Conservation (phyloP, 2,113 vertebrate genomes). For the Microtus montanus region DNA sequence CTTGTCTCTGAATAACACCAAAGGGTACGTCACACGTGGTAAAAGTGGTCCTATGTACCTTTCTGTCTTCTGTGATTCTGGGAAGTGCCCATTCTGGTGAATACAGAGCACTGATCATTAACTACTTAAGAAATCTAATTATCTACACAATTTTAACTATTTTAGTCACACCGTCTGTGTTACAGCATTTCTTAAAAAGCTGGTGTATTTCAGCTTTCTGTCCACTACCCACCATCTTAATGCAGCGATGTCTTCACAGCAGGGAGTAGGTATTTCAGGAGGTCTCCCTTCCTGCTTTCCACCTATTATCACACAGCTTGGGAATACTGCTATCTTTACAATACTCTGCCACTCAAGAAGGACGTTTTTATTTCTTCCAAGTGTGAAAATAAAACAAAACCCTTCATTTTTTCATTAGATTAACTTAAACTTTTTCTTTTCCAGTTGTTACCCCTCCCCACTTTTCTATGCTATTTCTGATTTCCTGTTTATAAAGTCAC, state of each 20-base stretch:
- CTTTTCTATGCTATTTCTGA: background rate
- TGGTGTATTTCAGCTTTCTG: background rate
- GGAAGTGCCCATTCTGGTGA: background rate
- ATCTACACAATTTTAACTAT: background rate
- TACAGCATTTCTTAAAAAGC: background rate
- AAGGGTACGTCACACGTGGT: background rate
- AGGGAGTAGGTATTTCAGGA: background rate
- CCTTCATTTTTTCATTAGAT: constrained; percentile 1
- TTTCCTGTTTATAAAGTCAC: background rate
- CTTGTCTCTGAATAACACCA: constrained; percentile 17
- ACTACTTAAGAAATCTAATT: background rate
- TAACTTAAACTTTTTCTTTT: background rate
- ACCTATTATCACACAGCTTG: constrained; percentile 3
- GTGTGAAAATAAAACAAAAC: background rate
- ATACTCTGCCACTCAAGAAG: background rate
- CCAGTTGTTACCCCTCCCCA: background rate
- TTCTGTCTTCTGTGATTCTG: background rate
- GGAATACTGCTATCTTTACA: constrained; percentile 6
- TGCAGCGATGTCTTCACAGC: background rate
- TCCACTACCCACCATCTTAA: background rate
- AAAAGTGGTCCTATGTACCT: background rate
- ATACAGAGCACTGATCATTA: background rate
- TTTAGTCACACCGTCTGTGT: background rate
- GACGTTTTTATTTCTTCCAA: background rate
- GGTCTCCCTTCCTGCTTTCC: constrained; percentile 15